These are phyloP conservation scores for Sebastes kiyomatsui DNA, from an alignment of 2,797 vertebrate genomes.

Conservation along the genomic window DNA sequence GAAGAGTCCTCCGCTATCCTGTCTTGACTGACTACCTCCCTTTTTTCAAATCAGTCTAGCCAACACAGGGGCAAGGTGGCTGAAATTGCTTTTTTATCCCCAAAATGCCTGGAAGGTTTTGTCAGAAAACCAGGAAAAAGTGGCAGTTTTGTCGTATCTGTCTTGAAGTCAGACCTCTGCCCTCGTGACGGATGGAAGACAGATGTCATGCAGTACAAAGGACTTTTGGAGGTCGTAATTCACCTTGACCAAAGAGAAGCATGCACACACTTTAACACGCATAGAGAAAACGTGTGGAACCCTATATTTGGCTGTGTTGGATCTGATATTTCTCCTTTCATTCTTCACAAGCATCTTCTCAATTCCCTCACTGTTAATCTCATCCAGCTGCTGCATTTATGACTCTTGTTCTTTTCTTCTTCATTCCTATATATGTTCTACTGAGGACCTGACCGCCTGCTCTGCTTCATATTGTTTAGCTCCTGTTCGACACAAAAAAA, in stretches of 20 bases:
- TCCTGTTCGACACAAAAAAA: conserved; percentile 25
- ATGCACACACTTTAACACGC: conserved; percentile 15
- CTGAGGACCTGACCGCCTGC: conserved; percentile 22
- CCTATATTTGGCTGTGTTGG: conserved; percentile 34
- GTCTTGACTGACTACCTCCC: conserved; percentile 48
- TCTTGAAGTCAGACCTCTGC: conserved; percentile 47
- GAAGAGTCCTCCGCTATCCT: conserved; percentile 46
- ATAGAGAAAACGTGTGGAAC: not conserved
- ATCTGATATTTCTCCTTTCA: conserved; percentile 31
- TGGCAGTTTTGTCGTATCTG: conserved; percentile 43
- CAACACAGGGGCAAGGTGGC: conserved; percentile 37
- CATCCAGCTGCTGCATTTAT: conserved; percentile 35
- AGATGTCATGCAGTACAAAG: conserved; percentile 9
- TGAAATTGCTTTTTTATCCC: conserved; percentile 76
- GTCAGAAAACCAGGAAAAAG: conserved; percentile 47
- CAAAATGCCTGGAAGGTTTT: conserved; percentile 71
- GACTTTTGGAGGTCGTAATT: conserved; percentile 37
- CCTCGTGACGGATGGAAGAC: conserved; percentile 31
- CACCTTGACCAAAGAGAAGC: conserved; percentile 52
- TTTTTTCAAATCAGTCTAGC: conserved; percentile 54
- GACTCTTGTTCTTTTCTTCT: conserved; percentile 12
- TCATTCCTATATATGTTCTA: not conserved
- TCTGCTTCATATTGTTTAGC: conserved; percentile 25
- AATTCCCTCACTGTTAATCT: conserved; percentile 28
- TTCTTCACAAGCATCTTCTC: conserved; percentile 30